A percentile compares a stretch with the other conserved stretches of the same genome.
Conservation (phyloP, 2,113 vertebrate species). For the Hydrochoerus hydrochaeris region DNA sequence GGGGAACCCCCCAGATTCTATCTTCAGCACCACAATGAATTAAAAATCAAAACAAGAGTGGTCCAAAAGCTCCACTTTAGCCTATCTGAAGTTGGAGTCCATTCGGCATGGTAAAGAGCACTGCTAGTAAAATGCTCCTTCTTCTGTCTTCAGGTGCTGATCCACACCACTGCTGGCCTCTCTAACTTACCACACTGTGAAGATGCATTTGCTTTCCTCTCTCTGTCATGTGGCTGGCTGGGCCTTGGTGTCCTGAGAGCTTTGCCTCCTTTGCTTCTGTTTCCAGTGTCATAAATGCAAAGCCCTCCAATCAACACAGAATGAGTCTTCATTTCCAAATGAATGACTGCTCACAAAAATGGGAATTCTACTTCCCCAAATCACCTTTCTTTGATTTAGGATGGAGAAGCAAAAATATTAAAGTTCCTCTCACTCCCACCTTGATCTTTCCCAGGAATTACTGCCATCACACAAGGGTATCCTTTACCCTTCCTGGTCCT, state of each 20-base stretch:
- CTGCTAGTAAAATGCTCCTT: neutral
- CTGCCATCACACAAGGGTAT: rapidly evolving
- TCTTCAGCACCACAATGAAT: neutral
- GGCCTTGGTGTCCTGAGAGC: neutral
- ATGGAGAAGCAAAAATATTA: neutral
- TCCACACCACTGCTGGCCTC: neutral
- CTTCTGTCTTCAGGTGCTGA: neutral
- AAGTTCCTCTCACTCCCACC: neutral
- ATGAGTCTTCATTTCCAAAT: neutral
- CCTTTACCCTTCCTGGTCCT: too few relatives aligned
- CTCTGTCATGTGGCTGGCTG: neutral
- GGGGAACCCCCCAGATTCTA: neutral
- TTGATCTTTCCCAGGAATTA: neutral
- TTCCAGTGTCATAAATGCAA: neutral
- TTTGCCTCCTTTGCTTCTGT: neutral
- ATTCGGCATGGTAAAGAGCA: neutral
- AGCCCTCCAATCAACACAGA: neutral
- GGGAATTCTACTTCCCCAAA: rapidly evolving
- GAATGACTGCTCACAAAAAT: neutral
- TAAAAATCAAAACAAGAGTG: neutral
- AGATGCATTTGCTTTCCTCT: neutral
- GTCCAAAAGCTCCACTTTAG: neutral
- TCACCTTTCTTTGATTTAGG: neutral
- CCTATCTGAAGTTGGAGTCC: neutral
- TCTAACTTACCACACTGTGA: neutral